Evolutionary conservation across 2,888 invertebrate genomes (phyloP).

Genomic region (Drosophila leonis): DNA sequence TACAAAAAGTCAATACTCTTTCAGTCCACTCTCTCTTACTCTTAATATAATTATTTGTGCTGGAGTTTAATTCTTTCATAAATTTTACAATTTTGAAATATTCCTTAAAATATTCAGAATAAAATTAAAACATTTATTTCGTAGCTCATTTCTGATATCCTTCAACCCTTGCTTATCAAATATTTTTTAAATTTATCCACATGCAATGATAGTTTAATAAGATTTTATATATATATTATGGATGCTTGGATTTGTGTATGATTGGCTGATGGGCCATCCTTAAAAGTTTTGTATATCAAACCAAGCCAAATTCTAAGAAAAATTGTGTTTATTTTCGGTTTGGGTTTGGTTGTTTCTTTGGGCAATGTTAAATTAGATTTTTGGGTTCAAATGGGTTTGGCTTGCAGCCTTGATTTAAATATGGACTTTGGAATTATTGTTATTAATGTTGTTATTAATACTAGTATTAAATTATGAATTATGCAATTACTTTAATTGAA

Average conservation of each 20-base stretch:
- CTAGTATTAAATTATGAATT: not conserved
- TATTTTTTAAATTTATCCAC: not conserved
- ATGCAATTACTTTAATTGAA: conserved; percentile 9
- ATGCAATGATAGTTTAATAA: not conserved
- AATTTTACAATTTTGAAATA: not conserved
- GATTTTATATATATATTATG: not conserved
- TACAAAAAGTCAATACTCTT: conserved; percentile 24
- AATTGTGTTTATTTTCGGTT: not conserved
- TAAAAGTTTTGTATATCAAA: not conserved
- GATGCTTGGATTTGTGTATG: not conserved
- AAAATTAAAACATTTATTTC: not conserved
- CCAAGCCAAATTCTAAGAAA: not conserved
- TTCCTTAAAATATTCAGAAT: not conserved
- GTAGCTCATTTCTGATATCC: not conserved
- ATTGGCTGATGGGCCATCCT: not conserved
- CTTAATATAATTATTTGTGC: not conserved
- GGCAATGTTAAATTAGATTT: conserved; percentile 2
- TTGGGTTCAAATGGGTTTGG: not conserved
- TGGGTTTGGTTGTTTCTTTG: not conserved
- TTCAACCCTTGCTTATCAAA: not conserved
- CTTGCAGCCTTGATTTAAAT: not conserved
- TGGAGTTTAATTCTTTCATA: not conserved
- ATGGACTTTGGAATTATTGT: not conserved
- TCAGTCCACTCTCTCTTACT: conserved; percentile 25
- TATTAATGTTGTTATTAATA: not conserved